phyloP scores from a whole-genome alignment of 1,140 invertebrate species.

The Eciton burchellii region DNA sequence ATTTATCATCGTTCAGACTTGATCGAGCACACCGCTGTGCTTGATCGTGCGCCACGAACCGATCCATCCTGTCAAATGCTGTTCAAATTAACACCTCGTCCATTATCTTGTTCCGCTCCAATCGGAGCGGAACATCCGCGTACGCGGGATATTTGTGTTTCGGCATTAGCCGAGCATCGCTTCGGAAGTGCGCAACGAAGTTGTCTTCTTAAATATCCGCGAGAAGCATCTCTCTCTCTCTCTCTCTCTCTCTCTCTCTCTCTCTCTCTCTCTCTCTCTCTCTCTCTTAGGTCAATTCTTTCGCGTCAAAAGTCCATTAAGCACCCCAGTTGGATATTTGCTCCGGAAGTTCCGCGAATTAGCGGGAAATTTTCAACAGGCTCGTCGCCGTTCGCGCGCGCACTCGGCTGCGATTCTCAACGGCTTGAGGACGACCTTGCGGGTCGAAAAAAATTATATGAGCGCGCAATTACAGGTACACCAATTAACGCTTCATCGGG shows the following conservation, averaged over 20 bases:
- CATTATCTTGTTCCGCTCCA: conserved; percentile 54
- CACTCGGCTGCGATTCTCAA: conserved; percentile 5
- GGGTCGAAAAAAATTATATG: conserved; percentile 4
- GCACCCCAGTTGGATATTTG: conserved; percentile 12
- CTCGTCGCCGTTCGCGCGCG: not conserved
- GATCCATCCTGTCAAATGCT: conserved; percentile 25
- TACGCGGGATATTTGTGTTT: conserved; percentile 20
- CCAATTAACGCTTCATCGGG: not conserved
- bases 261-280: no score
- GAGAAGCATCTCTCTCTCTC: no score
- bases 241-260: no score
- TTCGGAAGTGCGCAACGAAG: not conserved
- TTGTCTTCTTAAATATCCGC: not conserved
- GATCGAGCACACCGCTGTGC: conserved; percentile 30
- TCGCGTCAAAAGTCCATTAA: conserved; percentile 31
- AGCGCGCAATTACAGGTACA: not conserved
- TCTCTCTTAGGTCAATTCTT: conserved; percentile 38
- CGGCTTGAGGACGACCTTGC: not conserved
- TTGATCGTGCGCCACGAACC: conserved; percentile 10
- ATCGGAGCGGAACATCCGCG: conserved; percentile 27
- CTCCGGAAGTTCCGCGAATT: conserved; percentile 1
- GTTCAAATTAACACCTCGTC: conserved; percentile 47
- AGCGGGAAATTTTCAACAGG: conserved; percentile 17
- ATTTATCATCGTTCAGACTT: conserved; percentile 46
- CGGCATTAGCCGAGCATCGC: not conserved